Evolutionary conservation across 1,140 invertebrate genomes (phyloP).

Genomic region (Eurosta solidaginis): DNA sequence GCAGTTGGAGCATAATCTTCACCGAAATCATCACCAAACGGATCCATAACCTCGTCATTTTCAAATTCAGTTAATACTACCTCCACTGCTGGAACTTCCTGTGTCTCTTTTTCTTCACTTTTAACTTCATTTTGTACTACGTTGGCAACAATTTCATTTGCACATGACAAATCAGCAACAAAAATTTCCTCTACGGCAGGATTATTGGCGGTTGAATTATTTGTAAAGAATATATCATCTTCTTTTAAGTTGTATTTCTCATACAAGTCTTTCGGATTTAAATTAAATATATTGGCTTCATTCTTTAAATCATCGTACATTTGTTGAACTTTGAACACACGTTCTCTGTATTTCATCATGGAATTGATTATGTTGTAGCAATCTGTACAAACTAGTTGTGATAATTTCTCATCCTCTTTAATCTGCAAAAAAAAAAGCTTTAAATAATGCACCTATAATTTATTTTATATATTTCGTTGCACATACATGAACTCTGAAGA

Average conservation of each 20-base stretch:
- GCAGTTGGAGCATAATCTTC: background rate
- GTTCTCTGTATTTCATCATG: background rate
- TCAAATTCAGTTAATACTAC: background rate
- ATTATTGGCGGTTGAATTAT: background rate
- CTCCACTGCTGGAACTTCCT: background rate
- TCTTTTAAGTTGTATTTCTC: background rate
- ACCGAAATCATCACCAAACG: background rate
- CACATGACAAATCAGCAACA: background rate
- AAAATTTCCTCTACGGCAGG: constrained; percentile 8
- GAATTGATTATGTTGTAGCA: background rate
- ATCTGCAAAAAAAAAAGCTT: background rate
- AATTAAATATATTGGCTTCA: background rate
- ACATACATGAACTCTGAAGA: background rate
- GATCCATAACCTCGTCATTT: background rate
- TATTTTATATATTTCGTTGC: background rate
- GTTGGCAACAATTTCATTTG: background rate
- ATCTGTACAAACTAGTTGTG: background rate
- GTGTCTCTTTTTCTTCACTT: background rate
- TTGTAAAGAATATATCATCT: background rate
- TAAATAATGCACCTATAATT: background rate
- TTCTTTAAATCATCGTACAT: background rate
- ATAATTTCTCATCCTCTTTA: background rate
- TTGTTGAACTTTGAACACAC: background rate
- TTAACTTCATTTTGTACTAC: background rate
- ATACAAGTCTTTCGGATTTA: background rate